phyloP scores from a whole-genome alignment of 2,113 vertebrate species.

The Hoplias malabaricus region DNA sequence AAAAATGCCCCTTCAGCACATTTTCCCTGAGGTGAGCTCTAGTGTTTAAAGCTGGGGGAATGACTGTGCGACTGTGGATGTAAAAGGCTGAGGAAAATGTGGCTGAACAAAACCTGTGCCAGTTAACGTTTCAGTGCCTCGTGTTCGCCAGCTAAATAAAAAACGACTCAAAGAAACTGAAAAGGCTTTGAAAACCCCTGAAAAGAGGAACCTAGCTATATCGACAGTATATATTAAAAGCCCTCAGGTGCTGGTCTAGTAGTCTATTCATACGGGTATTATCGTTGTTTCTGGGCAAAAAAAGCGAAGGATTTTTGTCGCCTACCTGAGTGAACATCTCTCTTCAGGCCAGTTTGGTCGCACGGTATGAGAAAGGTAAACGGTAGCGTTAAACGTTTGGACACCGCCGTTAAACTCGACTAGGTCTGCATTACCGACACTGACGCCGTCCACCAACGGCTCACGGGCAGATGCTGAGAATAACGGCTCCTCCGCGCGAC shows the following conservation, averaged over 20 bases:
- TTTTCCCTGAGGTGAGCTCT: neutral
- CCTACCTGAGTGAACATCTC: slow-evolving; percentile 42
- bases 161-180: no score
- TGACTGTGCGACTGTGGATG: neutral
- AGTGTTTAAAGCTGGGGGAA: neutral
- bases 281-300: neutral
- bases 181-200: no score
- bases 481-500: neutral
- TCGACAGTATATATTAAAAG: no score
- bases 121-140: neutral
- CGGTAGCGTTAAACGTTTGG: neutral
- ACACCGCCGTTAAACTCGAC: slow-evolving; percentile 9
- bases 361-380: neutral
- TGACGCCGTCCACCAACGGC: slow-evolving; percentile 11
- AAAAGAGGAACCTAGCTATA: no score
- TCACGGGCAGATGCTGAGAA: no score
- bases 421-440: neutral
- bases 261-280: neutral
- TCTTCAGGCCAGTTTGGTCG: slow-evolving; percentile 18
- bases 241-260: neutral
- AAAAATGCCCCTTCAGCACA: neutral
- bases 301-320: neutral
- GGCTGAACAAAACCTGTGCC: neutral
- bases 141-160: no score
- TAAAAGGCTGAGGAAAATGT: neutral